Percentiles rank a stretch among this genome's conserved stretches.
These are phyloP conservation scores for Aegotheles bennettii DNA, from an alignment of 2,113 vertebrate genomes.

Conservation along the genomic window DNA sequence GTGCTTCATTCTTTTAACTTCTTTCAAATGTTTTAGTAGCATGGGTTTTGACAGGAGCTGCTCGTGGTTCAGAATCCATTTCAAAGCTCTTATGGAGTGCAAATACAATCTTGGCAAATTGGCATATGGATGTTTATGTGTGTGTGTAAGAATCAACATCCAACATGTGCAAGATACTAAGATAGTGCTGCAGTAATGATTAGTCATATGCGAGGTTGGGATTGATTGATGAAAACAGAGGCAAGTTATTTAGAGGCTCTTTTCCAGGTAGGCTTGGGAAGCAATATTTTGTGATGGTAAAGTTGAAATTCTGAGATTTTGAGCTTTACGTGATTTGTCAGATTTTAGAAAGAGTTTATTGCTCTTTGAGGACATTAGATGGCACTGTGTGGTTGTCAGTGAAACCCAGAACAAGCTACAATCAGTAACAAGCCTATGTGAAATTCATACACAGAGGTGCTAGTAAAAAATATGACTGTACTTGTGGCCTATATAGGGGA, in stretches of 20 bases:
- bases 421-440: neutral
- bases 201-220: accelerated
- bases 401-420: neutral
- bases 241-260: neutral
- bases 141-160: neutral
- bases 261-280: neutral
- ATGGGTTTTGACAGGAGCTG: neutral
- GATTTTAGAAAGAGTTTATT: neutral
- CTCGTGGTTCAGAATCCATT: neutral
- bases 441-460: neutral
- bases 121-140: accelerated
- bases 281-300: neutral
- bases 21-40: neutral
- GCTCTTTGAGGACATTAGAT: neutral
- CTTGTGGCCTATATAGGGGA: neutral
- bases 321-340: neutral
- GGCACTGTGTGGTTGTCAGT: neutral
- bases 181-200: neutral
- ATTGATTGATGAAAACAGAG: neutral
- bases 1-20: neutral
- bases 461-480: neutral
- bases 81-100: neutral
- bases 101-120: neutral
- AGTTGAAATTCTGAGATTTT: neutral
- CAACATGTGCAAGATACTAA: neutral